Percentiles rank a stretch among this genome's conserved stretches.
Evolutionary conservation across 1,140 invertebrate species (phyloP).

Genomic region (Lasaia peninsularis): DNA sequence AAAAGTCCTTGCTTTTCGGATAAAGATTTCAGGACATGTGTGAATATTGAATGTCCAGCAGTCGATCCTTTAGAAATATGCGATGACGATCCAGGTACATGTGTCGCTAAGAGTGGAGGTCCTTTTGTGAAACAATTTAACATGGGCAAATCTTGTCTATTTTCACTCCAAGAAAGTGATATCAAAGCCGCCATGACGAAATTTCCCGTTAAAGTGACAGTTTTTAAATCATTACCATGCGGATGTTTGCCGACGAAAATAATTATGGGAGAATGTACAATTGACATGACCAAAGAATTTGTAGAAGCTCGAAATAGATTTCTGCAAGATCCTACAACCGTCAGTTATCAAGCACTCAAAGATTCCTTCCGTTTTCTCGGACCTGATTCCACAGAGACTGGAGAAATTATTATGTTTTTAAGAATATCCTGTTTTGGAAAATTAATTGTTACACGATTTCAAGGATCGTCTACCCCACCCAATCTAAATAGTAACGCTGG

Average conservation of each 20-base stretch:
- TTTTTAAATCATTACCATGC: constrained; percentile 58
- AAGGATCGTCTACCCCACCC: constrained; percentile 51
- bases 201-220: constrained; percentile 52
- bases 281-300: constrained; percentile 71
- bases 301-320: constrained; percentile 60
- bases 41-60: constrained; percentile 70
- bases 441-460: constrained; percentile 82
- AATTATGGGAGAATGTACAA: constrained; percentile 55
- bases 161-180: constrained; percentile 72
- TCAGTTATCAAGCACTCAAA: constrained; percentile 76
- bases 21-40: constrained; percentile 72
- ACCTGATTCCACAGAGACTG: constrained; percentile 63
- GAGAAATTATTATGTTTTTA: constrained; percentile 76
- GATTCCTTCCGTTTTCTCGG: constrained; percentile 77
- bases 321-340: constrained; percentile 47
- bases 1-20: constrained; percentile 64
- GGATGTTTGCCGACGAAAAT: constrained; percentile 63
- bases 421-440: constrained; percentile 82
- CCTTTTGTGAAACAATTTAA: constrained; percentile 67
- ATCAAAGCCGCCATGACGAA: constrained; percentile 61
- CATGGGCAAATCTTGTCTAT: constrained; percentile 78
- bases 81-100: constrained; percentile 72
- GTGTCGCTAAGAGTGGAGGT: constrained; percentile 46
- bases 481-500: constrained; percentile 31
- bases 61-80: constrained; percentile 77